These are phyloP conservation scores for Drosophila ohnishii DNA, from an alignment of 1,140 invertebrate species.

Conservation along the genomic window DNA sequence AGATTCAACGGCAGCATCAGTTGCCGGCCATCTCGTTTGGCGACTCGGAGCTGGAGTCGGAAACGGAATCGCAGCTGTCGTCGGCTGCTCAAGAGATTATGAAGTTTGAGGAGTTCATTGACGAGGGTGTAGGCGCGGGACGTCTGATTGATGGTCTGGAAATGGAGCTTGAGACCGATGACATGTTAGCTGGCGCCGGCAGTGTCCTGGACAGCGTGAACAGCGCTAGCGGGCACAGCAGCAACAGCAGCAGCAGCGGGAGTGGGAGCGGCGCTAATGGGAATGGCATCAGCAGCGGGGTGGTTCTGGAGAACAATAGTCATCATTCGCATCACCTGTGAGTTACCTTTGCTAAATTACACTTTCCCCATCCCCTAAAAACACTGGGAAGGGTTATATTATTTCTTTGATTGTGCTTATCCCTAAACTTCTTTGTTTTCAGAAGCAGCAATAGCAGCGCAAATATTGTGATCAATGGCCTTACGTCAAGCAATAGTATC, in stretches of 20 bases:
- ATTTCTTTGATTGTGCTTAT: slow-evolving; percentile 7
- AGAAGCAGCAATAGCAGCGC: slow-evolving; percentile 58
- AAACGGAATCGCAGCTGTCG: slow-evolving; percentile 77
- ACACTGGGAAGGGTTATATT: neutral
- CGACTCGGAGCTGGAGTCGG: slow-evolving; percentile 75
- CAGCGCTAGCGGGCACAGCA: slow-evolving; percentile 62
- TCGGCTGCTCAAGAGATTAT: slow-evolving; percentile 78
- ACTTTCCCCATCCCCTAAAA: neutral
- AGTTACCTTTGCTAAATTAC: slow-evolving; percentile 20
- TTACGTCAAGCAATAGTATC: slow-evolving; percentile 80
- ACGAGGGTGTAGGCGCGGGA: slow-evolving; percentile 77
- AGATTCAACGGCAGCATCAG: slow-evolving; percentile 50
- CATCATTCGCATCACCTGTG: slow-evolving; percentile 65
- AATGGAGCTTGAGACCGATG: slow-evolving; percentile 79
- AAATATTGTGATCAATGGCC: slow-evolving; percentile 79
- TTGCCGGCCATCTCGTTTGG: slow-evolving; percentile 62
- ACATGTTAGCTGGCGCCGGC: slow-evolving; percentile 62
- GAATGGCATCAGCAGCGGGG: slow-evolving; percentile 44
- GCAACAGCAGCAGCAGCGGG: slow-evolving; percentile 63
- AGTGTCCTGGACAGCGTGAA: slow-evolving; percentile 59
- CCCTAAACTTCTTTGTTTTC: neutral
- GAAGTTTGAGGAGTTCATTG: slow-evolving; percentile 80
- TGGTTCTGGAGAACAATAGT: slow-evolving; percentile 55
- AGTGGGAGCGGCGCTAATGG: slow-evolving; percentile 65
- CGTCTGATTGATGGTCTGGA: slow-evolving; percentile 80